Percentiles rank a stretch among this genome's conserved stretches.
phyloP scores from a whole-genome alignment of 1,140 invertebrate genomes.

The Kradibia gibbosae region DNA sequence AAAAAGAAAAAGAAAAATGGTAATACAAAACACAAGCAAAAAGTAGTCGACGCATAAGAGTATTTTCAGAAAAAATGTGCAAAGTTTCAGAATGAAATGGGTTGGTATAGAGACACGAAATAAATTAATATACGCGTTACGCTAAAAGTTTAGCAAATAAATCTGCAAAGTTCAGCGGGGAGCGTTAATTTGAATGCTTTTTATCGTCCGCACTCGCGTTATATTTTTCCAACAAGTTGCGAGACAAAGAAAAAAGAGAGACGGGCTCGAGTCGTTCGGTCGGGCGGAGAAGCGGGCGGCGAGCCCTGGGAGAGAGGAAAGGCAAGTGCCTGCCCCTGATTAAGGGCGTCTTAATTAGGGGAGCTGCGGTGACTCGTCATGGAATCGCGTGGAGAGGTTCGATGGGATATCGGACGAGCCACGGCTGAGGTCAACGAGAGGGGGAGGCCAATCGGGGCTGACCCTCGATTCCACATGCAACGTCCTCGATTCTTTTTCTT shows the following conservation, averaged over 20 bases:
- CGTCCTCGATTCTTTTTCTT: constrained; percentile 37
- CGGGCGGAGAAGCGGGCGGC: not conserved
- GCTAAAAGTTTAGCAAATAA: constrained; percentile 52
- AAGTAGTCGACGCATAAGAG: constrained; percentile 30
- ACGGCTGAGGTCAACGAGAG: not conserved
- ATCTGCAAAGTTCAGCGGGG: constrained; percentile 48
- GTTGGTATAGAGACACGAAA: constrained; percentile 21
- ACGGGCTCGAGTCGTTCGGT: not conserved
- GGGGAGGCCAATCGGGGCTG: not conserved
- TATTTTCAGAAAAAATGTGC: constrained; percentile 22
- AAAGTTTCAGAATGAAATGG: constrained; percentile 40
- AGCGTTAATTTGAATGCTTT: constrained; percentile 56
- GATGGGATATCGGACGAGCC: not conserved
- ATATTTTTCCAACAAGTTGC: constrained; percentile 58
- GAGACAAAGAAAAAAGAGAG: constrained; percentile 40
- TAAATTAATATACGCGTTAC: constrained; percentile 52
- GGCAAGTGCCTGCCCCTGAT: constrained; percentile 51
- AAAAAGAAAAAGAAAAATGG: constrained; percentile 33
- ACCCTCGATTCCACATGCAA: constrained; percentile 58
- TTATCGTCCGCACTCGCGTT: constrained; percentile 54
- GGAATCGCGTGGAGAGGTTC: constrained; percentile 42
- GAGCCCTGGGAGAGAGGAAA: not conserved
- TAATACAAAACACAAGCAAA: constrained; percentile 25
- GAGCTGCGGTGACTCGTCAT: not conserved
- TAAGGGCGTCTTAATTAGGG: constrained; percentile 63